phyloP scores from a whole-genome alignment of 2,888 invertebrate genomes.

The Polyploca ridens region DNA sequence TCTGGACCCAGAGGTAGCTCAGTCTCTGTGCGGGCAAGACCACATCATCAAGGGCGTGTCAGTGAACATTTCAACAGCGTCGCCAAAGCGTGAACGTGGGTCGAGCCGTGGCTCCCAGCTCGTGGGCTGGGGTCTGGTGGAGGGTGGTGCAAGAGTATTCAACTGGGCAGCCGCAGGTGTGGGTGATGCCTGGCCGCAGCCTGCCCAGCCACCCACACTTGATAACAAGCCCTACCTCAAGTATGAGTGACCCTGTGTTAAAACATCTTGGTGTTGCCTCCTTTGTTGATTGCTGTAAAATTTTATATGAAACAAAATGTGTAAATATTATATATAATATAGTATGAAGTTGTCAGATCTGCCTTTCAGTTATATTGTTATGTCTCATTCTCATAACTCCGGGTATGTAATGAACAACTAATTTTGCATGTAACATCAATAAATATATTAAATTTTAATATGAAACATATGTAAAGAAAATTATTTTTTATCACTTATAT shows the following conservation, averaged over 20 bases:
- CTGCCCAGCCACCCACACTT: slow-evolving; percentile 41
- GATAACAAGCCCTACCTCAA: slow-evolving; percentile 79
- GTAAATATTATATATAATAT: slow-evolving; percentile 71
- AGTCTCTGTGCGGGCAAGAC: slow-evolving; percentile 91
- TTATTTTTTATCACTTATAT: too few relatives aligned
- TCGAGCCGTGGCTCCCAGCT: slow-evolving; percentile 42
- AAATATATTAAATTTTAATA: too few relatives aligned
- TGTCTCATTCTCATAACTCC: too few relatives aligned
- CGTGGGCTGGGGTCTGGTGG: slow-evolving; percentile 68
- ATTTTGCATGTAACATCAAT: too few relatives aligned
- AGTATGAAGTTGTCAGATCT: slow-evolving; percentile 49
- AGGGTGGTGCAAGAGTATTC: slow-evolving; percentile 54
- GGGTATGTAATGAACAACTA: too few relatives aligned
- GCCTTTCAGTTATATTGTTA: slow-evolving; percentile 28
- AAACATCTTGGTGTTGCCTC: slow-evolving; percentile 87
- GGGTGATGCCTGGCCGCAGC: slow-evolving; percentile 53
- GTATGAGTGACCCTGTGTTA: slow-evolving; percentile 78
- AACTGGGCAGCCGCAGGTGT: slow-evolving; percentile 89
- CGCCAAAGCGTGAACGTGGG: slow-evolving; percentile 89
- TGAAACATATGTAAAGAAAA: too few relatives aligned
- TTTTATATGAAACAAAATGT: slow-evolving; percentile 74
- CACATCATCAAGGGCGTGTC: slow-evolving; percentile 94
- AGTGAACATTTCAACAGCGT: slow-evolving; percentile 94
- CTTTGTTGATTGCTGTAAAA: slow-evolving; percentile 72
- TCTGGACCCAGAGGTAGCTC: slow-evolving; percentile 91